Evolutionary conservation across 2,797 vertebrate genomes (phyloP), one percentile per base, ranked within the genome.

Genomic region (Anabacerthia variegaticeps): DNA sequence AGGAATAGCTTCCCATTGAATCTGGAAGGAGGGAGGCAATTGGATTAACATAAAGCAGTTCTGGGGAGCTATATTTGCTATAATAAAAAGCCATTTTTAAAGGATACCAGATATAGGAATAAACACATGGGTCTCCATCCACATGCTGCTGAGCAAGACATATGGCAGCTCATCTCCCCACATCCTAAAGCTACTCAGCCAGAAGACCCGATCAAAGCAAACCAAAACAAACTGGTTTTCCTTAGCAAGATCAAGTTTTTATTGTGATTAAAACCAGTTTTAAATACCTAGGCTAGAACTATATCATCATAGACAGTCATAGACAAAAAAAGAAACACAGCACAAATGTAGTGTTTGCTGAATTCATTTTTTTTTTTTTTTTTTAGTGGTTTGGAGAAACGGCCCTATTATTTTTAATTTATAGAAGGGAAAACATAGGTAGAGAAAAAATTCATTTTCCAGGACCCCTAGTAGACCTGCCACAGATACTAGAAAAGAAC

Each of bases 91-190:
- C 4, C 4, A 7, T 9, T 80, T 76, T 80, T 32, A 83, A 74
- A 55, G 62, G 3, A 32, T 10, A 69, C 22, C 2, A 20, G 36
- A 58, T 34, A 8, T 28, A 72, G 46, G 69, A 87, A 79, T 39
- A 75, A 65, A 59, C 32, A 52, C 20, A 19, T 3, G 15, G 14
- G 28, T 36, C 41, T 89, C 34, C 3, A 30, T n/a, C 37, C 37
- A 46, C 0, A 0, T 2, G 2, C 15, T 20, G 43, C 32, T 65
- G 69, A 81, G 39, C 51, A 7, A 54, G 20, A 54, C 21, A 61
- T 22, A 62, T 6, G 86, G 43, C 15, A 89, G 51, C 34, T 56
- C 24, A 34, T 39, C 20, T 62, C 18, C 27, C 13, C 13, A 8
- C 1, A 30, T 28, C 49, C 14, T 36, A 82, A 2, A 66, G 51